These are phyloP conservation scores for Actinia tenebrosa DNA, from an alignment of 64 coral and sea anemone species.

Conservation along the genomic window DNA sequence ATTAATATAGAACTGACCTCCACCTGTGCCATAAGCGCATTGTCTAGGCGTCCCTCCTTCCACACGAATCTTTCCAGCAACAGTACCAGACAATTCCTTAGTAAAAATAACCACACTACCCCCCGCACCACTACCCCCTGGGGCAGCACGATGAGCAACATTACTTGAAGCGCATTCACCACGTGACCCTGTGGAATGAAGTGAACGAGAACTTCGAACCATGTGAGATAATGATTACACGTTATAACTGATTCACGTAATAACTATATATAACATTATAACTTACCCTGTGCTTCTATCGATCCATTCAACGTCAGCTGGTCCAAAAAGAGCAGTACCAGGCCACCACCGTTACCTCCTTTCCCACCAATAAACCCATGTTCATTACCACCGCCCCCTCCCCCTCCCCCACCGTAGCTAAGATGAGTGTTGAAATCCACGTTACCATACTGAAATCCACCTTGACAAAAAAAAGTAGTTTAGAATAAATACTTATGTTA, in stretches of 20 bases:
- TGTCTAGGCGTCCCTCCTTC: neutral
- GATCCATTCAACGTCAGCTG: conserved; percentile 27
- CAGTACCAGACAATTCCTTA: conserved; percentile 21
- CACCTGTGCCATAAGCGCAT: conserved; percentile 20
- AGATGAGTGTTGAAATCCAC: conserved; percentile 15
- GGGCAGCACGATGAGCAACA: conserved; percentile 11
- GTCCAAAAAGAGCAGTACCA: conserved; percentile 34
- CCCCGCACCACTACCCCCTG: conserved; percentile 39
- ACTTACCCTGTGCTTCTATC: conserved; percentile 35
- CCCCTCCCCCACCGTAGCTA: conserved; percentile 42
- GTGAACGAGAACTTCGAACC: neutral
- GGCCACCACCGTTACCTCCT: conserved; percentile 40
- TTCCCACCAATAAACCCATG: neutral
- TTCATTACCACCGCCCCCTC: conserved; percentile 21
- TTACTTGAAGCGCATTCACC: neutral
- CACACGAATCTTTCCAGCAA: conserved; percentile 19
- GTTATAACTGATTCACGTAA: neutral
- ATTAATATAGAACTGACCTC: conserved; percentile 16
- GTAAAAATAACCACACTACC: conserved; percentile 47
- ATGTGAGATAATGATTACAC: neutral
- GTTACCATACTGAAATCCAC: conserved; percentile 44
- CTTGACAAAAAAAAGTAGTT: neutral
- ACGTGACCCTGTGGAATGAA: neutral
- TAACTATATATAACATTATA: neutral
- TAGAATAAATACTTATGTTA: too few species aligned